Base-by-base conservation (phyloP, 2,113 vertebrate genomes). In the Prietella phreatophila region DNA sequence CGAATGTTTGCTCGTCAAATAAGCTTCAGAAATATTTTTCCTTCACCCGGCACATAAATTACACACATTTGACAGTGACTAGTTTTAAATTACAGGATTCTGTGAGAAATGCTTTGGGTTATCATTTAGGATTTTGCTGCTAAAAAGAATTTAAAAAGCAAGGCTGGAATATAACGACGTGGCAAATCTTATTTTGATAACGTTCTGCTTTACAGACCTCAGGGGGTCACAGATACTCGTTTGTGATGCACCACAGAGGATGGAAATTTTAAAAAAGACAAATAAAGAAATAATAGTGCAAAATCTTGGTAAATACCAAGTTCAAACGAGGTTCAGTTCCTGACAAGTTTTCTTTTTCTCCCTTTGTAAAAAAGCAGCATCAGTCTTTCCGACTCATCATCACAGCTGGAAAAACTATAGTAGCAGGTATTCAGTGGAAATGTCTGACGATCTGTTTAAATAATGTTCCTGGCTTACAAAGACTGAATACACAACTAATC, bases 171-270 rank as follows among this genome's bases (percentile, higher is more conserved):
- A 27, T 27, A 19, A n/a, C 9, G 13, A 27, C n/a, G 47, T 78
- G 25, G 75, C 13, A 86, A 86, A 67, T 67, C 73, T 53, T 50
- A 78, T 47, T 78, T 86, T 17, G 11, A 30, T 65, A 5, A 86
- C 61, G 85, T 47, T 61, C 39, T 63, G 39, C 73, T 27, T 60
- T 60, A 11, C 10, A 50, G 25, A 53, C 11, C 39, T 75, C 36
- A 47, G 22, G 42, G 36, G 71, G 22, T 42, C 71, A 20, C 10
- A 19, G 36, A 75, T 75, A 22, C 36, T 75, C 42, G 36, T 25
- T 78, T 53, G 42, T 50, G 75, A n/a, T n/a, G 10, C 22, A 50
- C 5, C 11, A 78, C 13, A n/a, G 25, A 73, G 33, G 36, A 73
- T 73, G 11, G 13, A 25, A 75, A 42, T 20, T 8, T 1, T n/a